Percentiles rank a stretch among this genome's conserved stretches.
phyloP scores from a whole-genome alignment of 2,888 invertebrate species.

The Alcis repandata region DNA sequence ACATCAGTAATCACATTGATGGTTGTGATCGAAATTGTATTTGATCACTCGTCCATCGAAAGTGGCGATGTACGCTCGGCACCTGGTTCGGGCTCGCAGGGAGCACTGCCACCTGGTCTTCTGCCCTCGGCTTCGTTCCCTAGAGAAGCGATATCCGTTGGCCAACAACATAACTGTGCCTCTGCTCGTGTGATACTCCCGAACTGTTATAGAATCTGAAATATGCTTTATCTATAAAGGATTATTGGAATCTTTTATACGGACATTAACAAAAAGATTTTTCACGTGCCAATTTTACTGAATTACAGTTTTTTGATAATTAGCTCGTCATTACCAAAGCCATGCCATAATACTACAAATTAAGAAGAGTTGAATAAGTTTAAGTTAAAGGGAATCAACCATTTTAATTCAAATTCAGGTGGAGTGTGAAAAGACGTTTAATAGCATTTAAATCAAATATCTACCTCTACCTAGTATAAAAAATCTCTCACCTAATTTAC shows the following conservation, averaged over 20 bases:
- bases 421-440: too few species aligned
- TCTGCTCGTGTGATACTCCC: slow-evolving; percentile 46
- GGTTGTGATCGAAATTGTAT: slow-evolving; percentile 49
- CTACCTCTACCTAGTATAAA: too few species aligned
- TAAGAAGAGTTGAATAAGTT: too few species aligned
- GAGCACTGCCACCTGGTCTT: slow-evolving; percentile 54
- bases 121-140: slow-evolving; percentile 44
- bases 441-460: too few species aligned
- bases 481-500: too few species aligned
- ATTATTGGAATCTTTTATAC: neutral
- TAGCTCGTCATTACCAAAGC: too few species aligned
- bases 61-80: slow-evolving; percentile 55
- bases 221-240: slow-evolving; percentile 5
- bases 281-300: too few species aligned
- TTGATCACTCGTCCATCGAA: slow-evolving; percentile 42
- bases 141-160: slow-evolving; percentile 57
- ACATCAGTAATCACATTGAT: slow-evolving; percentile 30
- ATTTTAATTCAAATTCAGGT: too few species aligned
- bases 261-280: too few species aligned
- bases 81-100: slow-evolving; percentile 45
- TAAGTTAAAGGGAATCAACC: too few species aligned
- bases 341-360: too few species aligned
- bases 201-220: slow-evolving; percentile 43
- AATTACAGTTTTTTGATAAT: too few species aligned
- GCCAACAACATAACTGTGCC: slow-evolving; percentile 53